Conservation (phyloP, 2,797 vertebrate species). For the Chaetophractus vellerosus region DNA sequence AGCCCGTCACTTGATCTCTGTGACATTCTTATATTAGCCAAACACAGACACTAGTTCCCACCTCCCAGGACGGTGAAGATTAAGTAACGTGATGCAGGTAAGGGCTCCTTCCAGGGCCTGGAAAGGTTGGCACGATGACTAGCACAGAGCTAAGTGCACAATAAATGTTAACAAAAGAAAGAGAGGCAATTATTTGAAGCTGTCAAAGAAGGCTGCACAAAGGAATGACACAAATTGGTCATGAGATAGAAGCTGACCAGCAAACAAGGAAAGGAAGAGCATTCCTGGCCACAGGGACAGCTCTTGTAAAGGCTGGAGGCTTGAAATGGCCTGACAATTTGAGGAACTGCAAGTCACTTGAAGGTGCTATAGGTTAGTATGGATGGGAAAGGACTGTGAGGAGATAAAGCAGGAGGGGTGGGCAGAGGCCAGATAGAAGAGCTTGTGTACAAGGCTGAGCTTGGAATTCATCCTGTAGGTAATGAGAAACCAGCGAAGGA, state of each 20-base stretch:
- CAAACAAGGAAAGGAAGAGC: not conserved
- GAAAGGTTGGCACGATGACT: not conserved
- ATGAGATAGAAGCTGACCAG: not conserved
- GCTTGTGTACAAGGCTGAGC: not conserved
- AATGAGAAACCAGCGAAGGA: not conserved
- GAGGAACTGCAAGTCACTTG: not conserved
- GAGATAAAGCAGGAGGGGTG: not conserved
- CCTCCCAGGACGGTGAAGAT: not conserved
- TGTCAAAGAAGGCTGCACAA: not conserved
- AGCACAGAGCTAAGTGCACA: not conserved
- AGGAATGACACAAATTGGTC: not conserved
- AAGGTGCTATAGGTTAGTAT: not conserved
- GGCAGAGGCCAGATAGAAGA: not conserved
- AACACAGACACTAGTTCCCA: not conserved
- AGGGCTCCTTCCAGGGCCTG: too few relatives aligned
- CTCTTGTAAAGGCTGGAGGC: not conserved
- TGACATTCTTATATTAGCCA: not conserved
- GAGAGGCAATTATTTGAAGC: not conserved
- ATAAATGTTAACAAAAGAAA: not conserved
- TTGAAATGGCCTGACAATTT: not conserved
- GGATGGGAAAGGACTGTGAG: fast-evolving
- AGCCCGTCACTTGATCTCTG: not conserved
- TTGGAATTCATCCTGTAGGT: not conserved
- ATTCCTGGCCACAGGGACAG: not conserved
- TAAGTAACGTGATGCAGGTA: not conserved